Evolutionary conservation across 2,113 vertebrate species (phyloP), one percentile per base, ranked within the genome.

Genomic region (Girardinichthys multiradiatus): DNA sequence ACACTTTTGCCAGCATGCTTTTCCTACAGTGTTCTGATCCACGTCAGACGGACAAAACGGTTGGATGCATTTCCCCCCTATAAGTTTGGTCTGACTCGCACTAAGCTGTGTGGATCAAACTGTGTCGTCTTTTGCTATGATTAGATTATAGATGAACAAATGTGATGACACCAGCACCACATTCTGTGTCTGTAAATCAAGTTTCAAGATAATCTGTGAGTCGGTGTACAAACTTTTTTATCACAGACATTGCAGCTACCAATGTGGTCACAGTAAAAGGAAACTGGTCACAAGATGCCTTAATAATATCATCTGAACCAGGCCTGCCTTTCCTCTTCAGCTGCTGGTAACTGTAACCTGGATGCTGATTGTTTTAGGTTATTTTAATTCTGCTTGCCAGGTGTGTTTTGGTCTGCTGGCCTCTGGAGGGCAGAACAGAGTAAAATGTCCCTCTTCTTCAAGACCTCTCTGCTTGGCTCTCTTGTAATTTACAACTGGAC

Each of bases 351-450:
- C 17, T 51, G 45, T 2, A 21, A 54, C 8, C 48, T 54, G 48
- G 48, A 54, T 54, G 21, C 9, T 6, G 42, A 45, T 45, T 45
- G 15, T 6, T 45, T 45, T 45, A 45, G 42, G 14, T 17, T 45
- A 1, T n/a, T n/a, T 51, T 51, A 24, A 9, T 51, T 5, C 19
- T 6, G 21, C 21, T 59, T 30, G 4, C 15, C 15, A 29, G 17
- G 6, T 57, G 57, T 78, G 7, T 28, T 79, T 81, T 64, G 24
- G n/a, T 0, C 5, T 5, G 2, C 11, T 64, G 24, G 35, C 84
- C 79, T 1, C 76, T 58, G 3, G 86, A 57, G 70, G 15, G 78
- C 71, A 84, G 63, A 28, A 8, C 11, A 64, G 71, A 61, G 61
- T 0, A 37, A 61, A 9, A 31, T 65, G 59, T 26, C 3, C 29